Base-by-base conservation (phyloP, 2,888 invertebrate species). In the Lycocerus yunnanus region DNA sequence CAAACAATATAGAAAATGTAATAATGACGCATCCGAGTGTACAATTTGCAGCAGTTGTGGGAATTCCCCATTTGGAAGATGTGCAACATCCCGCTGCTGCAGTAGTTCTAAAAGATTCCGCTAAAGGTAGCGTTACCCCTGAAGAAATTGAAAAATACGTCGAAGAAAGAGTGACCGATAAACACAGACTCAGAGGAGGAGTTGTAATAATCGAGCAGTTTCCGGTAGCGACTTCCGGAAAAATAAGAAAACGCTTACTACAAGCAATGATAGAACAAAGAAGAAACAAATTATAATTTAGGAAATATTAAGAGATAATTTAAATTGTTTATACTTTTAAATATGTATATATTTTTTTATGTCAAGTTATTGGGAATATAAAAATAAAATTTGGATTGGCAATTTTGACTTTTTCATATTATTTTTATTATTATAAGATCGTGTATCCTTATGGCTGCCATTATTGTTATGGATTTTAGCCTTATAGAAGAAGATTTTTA, bases 11-110 rank as follows among this genome's bases (percentile, higher is more conserved):
- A 18, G 96, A 96, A 85, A 90, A 88, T 59, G 82, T 94, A 1
- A 82, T 95, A 0, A 89, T 92, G 72, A 88, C 90, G 20, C 93
- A 95, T 85, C 92, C 94, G 0, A 90, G 89, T 18, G 90, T 97
- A 0, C 85, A 89, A 14, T 95, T 96, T 81, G 94, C 93, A 0
- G 95, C 93, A 0, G 96, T 97, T 0, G 88, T 96, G 75, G 96
- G 95, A 0, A 85, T 94, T 15, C 92, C 92, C 0, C 91, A 95
- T 82, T 87, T 89, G 0, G 85, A 87, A 15, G 89, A 89, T 24
- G 95, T 95, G 6, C 94, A 95, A 84, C 89, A 91, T 43, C 95
- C 95, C 0, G 89, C 90, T 80, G 94, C 93, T 0, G 92, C 92
- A 10, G 87, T 95, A 9, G 20, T 63, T 8, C 61, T 72, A 14